A percentile compares a stretch with the other conserved stretches of the same genome.
phyloP scores from a whole-genome alignment of 2,797 vertebrate genomes.

The Crenuchus spilurus region DNA sequence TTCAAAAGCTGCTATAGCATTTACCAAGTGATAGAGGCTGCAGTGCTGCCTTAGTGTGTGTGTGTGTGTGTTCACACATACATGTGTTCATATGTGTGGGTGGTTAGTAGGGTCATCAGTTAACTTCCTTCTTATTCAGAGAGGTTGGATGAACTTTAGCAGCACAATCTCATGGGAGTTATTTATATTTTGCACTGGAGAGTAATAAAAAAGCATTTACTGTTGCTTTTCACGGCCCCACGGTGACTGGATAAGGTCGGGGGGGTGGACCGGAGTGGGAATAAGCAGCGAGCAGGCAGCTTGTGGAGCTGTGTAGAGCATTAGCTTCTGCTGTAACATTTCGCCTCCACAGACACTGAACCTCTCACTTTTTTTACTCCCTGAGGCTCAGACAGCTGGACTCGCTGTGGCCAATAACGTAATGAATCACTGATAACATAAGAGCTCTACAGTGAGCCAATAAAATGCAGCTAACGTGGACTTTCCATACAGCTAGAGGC shows the following conservation, averaged over 20 bases:
- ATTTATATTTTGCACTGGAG: slow-evolving; percentile 12
- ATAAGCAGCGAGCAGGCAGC: slow-evolving; percentile 11
- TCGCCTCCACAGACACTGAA: slow-evolving; percentile 1
- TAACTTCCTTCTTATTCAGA: slow-evolving; percentile 23
- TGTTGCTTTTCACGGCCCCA: slow-evolving; percentile 13
- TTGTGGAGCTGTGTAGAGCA: background rate
- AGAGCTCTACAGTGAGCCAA: background rate
- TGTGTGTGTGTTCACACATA: background rate
- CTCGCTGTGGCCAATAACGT: background rate
- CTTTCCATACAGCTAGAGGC: background rate
- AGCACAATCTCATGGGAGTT: slow-evolving; percentile 13
- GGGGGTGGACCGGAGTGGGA: slow-evolving; percentile 1
- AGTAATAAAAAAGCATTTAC: slow-evolving; percentile 34
- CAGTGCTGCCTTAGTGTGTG: background rate
- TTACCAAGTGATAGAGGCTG: no score
- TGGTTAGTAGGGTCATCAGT: slow-evolving; percentile 16
- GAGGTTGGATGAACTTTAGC: slow-evolving; percentile 20
- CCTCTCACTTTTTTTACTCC: background rate
- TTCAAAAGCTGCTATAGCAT: no score
- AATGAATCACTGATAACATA: slow-evolving; percentile 3
- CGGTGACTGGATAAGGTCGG: slow-evolving; percentile 25
- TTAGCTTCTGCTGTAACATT: background rate
- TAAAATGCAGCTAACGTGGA: background rate
- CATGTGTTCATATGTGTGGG: slow-evolving; percentile 19
- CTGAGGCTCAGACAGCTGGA: background rate